These are phyloP conservation scores for Carcharodon carcharias DNA, from an alignment of 2,797 vertebrate genomes.

Conservation along the genomic window DNA sequence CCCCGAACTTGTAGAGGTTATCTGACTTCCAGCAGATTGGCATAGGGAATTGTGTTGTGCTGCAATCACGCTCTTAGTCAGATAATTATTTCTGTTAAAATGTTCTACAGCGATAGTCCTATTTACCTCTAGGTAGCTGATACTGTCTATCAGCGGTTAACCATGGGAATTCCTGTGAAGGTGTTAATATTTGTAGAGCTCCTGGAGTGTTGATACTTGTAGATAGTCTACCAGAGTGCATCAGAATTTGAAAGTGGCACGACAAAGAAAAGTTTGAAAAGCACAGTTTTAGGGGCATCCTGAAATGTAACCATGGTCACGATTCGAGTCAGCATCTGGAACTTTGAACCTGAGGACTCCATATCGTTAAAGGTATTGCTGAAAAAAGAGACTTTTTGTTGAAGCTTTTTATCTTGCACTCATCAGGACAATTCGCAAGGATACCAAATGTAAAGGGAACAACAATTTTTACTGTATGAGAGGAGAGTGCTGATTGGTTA, in stretches of 20 bases:
- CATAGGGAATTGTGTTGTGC: neutral
- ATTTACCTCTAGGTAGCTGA: neutral
- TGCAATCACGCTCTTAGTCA: neutral
- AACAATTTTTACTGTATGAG: too few relatives aligned
- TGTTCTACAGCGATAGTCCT: neutral
- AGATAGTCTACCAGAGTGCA: neutral
- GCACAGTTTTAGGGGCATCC: neutral
- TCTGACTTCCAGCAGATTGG: neutral
- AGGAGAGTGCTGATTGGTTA: too few relatives aligned
- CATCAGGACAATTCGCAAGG: too few relatives aligned
- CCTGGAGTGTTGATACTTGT: neutral
- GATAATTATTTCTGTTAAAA: neutral
- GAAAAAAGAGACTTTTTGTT: too few relatives aligned
- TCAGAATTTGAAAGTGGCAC: neutral
- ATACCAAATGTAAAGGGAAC: too few relatives aligned
- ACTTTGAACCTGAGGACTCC: neutral
- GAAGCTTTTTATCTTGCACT: too few relatives aligned
- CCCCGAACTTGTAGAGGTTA: neutral
- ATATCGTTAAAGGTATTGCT: neutral
- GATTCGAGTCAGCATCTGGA: neutral
- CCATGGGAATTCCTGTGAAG: neutral
- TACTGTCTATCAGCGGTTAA: neutral
- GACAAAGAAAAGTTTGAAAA: too few relatives aligned
- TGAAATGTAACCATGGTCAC: neutral
- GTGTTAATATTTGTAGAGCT: neutral